A percentile compares a stretch with the other conserved stretches of the same genome.
These are phyloP conservation scores for Euplexia lucipara DNA, from an alignment of 2,888 invertebrate species.

Conservation along the genomic window DNA sequence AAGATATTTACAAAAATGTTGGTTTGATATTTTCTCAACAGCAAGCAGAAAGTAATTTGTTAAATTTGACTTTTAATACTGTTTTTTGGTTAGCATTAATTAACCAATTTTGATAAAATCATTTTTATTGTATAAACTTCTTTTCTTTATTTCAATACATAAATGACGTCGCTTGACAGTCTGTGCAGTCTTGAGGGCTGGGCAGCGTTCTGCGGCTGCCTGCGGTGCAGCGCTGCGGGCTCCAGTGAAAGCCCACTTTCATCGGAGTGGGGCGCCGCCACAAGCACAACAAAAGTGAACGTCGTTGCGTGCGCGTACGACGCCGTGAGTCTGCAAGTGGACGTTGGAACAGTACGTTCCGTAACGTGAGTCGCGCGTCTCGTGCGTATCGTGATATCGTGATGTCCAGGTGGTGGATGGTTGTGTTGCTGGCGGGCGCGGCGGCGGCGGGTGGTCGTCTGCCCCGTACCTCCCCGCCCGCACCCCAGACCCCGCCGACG, in stretches of 20 bases:
- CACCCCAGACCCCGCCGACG: slow-evolving; percentile 90
- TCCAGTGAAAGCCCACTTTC: slow-evolving; percentile 89
- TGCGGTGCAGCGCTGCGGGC: slow-evolving; percentile 63
- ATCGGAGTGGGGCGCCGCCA: slow-evolving; percentile 84
- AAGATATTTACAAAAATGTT: too few relatives aligned
- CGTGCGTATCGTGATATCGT: slow-evolving; percentile 79
- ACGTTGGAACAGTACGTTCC: slow-evolving; percentile 80
- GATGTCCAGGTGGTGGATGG: slow-evolving; percentile 86
- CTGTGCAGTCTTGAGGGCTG: slow-evolving; percentile 24
- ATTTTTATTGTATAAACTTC: too few relatives aligned
- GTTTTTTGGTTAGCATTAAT: too few relatives aligned
- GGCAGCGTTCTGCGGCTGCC: slow-evolving; percentile 37
- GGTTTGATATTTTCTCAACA: too few relatives aligned
- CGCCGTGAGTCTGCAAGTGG: slow-evolving; percentile 78
- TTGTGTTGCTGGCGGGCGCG: slow-evolving; percentile 82
- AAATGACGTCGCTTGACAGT: background rate
- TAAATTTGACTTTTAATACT: too few relatives aligned
- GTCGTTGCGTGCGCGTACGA: slow-evolving; percentile 80
- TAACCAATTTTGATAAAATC: too few relatives aligned
- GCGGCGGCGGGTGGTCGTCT: slow-evolving; percentile 85
- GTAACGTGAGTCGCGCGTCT: slow-evolving; percentile 79
- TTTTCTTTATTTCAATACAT: too few relatives aligned
- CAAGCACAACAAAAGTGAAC: slow-evolving; percentile 86
- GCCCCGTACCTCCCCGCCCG: slow-evolving; percentile 84
- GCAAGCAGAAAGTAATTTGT: too few relatives aligned